Conservation (phyloP, 1,140 invertebrate genomes). For the Aphelenchoides fujianensis region DNA sequence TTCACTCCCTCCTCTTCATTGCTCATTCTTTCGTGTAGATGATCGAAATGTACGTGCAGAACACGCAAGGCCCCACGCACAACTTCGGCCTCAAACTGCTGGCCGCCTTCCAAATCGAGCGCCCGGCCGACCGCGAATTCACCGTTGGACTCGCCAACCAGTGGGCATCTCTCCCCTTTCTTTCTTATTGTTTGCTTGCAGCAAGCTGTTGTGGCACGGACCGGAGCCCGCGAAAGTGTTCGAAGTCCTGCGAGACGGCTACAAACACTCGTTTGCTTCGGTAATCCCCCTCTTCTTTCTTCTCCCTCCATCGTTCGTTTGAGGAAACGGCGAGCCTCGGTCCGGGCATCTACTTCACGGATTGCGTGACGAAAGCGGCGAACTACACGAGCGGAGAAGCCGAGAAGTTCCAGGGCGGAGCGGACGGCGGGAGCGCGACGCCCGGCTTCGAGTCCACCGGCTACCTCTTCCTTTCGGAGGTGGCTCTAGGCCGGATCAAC, state of each 20-base stretch:
- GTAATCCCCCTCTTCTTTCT: background rate
- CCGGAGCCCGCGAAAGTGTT: background rate
- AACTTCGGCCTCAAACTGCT: background rate
- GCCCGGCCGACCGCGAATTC: background rate
- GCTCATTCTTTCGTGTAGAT: background rate
- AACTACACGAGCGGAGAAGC: background rate
- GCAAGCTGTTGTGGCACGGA: background rate
- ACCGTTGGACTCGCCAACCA: background rate
- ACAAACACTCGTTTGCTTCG: background rate
- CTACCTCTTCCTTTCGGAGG: background rate
- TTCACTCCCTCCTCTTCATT: background rate
- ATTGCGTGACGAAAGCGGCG: conserved; percentile 10
- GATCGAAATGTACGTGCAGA: background rate
- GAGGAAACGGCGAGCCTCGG: background rate
- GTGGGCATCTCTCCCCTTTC: background rate
- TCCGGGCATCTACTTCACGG: conserved; percentile 1
- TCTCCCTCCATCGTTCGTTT: no score
- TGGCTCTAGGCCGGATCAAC: conserved; percentile 11
- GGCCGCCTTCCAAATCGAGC: background rate
- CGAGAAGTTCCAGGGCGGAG: background rate
- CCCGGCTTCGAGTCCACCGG: background rate
- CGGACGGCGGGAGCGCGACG: background rate
- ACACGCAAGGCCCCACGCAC: background rate
- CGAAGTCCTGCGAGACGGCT: background rate
- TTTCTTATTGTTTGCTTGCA: background rate